phyloP scores from a whole-genome alignment of 2,888 invertebrate species.

The Seira musarum region DNA sequence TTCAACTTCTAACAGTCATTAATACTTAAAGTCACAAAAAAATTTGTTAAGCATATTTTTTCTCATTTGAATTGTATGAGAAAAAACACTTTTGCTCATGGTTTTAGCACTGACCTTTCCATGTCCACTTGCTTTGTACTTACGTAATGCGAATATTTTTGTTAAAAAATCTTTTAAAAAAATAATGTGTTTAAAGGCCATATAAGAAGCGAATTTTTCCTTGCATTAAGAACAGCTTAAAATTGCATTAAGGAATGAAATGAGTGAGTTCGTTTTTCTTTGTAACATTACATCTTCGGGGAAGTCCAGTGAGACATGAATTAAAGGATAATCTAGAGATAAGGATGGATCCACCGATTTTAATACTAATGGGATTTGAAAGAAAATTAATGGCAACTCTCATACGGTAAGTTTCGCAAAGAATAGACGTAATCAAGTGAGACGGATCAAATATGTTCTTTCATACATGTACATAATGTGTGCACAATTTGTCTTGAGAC shows the following conservation, averaged over 20 bases:
- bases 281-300: too few relatives aligned
- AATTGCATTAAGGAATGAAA: not conserved
- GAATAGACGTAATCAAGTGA: not conserved
- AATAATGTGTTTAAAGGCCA: not conserved
- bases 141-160: not conserved
- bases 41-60: not conserved
- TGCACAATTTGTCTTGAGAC: too few relatives aligned
- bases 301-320: too few relatives aligned
- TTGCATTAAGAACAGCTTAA: not conserved
- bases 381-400: too few relatives aligned
- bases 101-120: conserved; percentile 3
- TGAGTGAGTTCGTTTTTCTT: not conserved
- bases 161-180: not conserved
- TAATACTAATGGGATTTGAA: too few relatives aligned
- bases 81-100: not conserved
- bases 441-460: too few relatives aligned
- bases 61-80: conserved; percentile 7
- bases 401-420: not conserved
- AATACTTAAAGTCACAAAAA: conserved; percentile 5
- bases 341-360: too few relatives aligned
- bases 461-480: too few relatives aligned
- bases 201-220: not conserved
- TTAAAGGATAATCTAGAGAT: too few relatives aligned
- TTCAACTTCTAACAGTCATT: not conserved
- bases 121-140: conserved; percentile 3